phyloP scores from a whole-genome alignment of 2,888 invertebrate genomes.

The Tubiluchus corallicola region DNA sequence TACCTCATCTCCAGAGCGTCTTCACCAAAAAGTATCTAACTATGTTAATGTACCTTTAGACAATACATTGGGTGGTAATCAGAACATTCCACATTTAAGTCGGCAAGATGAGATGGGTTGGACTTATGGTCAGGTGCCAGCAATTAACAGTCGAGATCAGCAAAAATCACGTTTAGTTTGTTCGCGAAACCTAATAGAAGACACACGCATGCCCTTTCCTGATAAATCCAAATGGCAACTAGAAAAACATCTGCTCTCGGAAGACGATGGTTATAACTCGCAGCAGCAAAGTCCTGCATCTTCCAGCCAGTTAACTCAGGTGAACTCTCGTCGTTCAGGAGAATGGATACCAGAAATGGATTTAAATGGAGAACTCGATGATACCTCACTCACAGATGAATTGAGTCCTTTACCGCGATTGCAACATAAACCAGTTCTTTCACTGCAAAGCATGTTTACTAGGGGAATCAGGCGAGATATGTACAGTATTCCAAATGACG shows the following conservation, averaged over 20 bases:
- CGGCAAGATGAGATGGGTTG: neutral
- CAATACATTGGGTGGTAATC: neutral
- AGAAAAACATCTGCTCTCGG: neutral
- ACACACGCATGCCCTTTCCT: neutral
- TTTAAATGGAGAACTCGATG: neutral
- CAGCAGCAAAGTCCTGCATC: neutral
- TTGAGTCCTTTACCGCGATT: neutral
- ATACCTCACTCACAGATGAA: neutral
- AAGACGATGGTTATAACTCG: slow-evolving; percentile 3
- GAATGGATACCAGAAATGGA: neutral
- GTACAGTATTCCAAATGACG: no score
- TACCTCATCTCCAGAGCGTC: neutral
- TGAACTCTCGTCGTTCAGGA: neutral
- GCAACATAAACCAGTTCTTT: neutral
- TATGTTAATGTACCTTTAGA: no score
- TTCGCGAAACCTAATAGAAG: neutral
- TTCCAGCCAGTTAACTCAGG: neutral
- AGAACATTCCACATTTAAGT: neutral
- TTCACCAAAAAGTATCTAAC: neutral
- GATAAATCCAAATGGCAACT: neutral
- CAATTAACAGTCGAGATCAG: neutral
- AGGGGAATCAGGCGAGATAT: neutral
- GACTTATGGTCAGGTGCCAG: no score
- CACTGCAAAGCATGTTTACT: slow-evolving; percentile 1
- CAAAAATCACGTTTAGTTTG: neutral